Evolutionary conservation across 2,888 invertebrate genomes (phyloP).

Genomic region (Heliconius ismenius): DNA sequence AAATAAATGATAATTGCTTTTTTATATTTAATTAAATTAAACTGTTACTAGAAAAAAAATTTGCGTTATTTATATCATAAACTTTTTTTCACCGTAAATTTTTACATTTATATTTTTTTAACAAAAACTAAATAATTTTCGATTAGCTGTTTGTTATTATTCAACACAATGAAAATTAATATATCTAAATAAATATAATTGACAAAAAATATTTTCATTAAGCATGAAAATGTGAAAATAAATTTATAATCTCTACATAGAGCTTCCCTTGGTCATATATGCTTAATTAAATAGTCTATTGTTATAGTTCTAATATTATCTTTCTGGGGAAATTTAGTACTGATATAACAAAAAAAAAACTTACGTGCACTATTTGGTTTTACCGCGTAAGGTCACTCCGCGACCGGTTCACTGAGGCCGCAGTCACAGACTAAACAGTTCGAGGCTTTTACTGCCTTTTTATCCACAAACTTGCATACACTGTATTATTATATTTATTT

Average conservation of each 20-base stretch:
- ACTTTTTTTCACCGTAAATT: neutral
- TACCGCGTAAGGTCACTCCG: slow-evolving; percentile 52
- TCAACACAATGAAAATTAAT: neutral
- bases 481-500: slow-evolving; percentile 1
- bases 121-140: neutral
- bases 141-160: neutral
- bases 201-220: neutral
- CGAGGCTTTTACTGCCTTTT: slow-evolving; percentile 69
- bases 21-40: neutral
- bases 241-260: neutral
- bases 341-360: slow-evolving; percentile 47
- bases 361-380: slow-evolving; percentile 54
- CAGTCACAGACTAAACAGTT: slow-evolving; percentile 72
- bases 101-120: neutral
- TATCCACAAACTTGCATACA: slow-evolving; percentile 54
- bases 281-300: neutral
- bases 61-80: neutral
- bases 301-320: neutral
- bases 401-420: slow-evolving; percentile 69
- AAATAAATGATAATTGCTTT: neutral
- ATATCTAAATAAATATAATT: neutral
- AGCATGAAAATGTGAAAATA: neutral
- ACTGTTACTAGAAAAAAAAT: too few relatives aligned
- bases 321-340: neutral
- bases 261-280: neutral